Evolutionary conservation across 2,888 invertebrate genomes (phyloP), one percentile per base, ranked within the genome.

Genomic region (Perizoma flavofasciatum): DNA sequence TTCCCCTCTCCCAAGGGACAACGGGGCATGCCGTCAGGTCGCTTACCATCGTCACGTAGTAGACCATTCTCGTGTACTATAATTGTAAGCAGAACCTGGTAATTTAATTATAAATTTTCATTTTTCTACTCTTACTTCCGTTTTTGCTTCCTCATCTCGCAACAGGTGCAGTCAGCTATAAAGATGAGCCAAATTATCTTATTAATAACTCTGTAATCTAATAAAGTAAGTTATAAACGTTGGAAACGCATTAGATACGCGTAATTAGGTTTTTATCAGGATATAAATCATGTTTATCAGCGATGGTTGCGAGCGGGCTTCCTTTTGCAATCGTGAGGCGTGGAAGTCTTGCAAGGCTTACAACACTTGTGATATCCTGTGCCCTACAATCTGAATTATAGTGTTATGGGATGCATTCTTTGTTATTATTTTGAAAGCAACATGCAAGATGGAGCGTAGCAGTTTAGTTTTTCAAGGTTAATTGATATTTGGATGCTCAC

Each of bases 241-340:
- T 60, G 58, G 46, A 41, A 66, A 66, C 63, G 58, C 61, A 70
- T 65, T 66, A 68, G 66, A 66, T 58, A 71, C 67, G 67, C 68
- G 67, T 73, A 75, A 77, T 78, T 74, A 70, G 53, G 61, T 53
- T 65, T 66, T 67, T 76, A 80, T 83, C 75, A 76, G 68, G 50
- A 61, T 63, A 72, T 79, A 73, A 77, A 79, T 81, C 72, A 75
- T 61, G 70, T 63, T 67, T 77, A 82, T 74, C 73, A 77, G 70
- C 57, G 62, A 72, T 85, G 59, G 60, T 61, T 53, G 55, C 61
- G 53, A 61, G 66, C 61, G 48, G 57, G 70, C 69, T 78, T 82
- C 80, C 79, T 74, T 75, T 74, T 68, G 78, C 69, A 83, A 84
- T 56, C 39, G 58, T 72, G 76, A 77, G 56, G 46, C 47, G 61